These are phyloP conservation scores for Drosophila incognita DNA, from an alignment of 2,888 invertebrate genomes.

Conservation along the genomic window DNA sequence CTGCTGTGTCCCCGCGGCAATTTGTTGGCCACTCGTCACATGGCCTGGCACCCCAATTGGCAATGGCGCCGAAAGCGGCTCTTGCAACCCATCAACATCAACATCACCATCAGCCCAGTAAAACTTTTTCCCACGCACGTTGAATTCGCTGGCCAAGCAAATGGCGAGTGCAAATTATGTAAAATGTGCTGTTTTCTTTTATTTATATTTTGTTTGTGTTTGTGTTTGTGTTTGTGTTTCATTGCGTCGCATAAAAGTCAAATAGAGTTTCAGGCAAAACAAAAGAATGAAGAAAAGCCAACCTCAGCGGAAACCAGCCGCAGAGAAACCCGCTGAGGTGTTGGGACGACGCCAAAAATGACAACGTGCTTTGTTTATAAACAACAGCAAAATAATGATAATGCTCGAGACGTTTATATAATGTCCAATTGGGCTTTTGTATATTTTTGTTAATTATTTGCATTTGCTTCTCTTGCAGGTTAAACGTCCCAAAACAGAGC, in stretches of 20 bases:
- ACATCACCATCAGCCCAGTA: constrained; percentile 24
- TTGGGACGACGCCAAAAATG: constrained; percentile 33
- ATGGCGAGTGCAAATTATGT: constrained; percentile 68
- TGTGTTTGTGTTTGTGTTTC: constrained; percentile 20
- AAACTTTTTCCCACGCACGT: constrained; percentile 73
- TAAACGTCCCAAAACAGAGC: constrained; percentile 89
- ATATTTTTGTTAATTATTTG: constrained; percentile 17
- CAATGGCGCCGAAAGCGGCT: constrained; percentile 54
- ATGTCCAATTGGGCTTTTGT: constrained; percentile 3
- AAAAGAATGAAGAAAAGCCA: constrained; percentile 7
- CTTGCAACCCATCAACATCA: constrained; percentile 38
- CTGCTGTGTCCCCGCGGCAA: constrained; percentile 55
- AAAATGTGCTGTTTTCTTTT: constrained; percentile 66
- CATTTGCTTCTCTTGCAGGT: constrained; percentile 86
- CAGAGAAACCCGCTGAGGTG: constrained; percentile 48
- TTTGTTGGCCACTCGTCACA: constrained; percentile 55
- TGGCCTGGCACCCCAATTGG: constrained; percentile 37
- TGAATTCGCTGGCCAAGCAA: constrained; percentile 53
- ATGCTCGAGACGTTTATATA: constrained; percentile 29
- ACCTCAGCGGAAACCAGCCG: constrained; percentile 45
- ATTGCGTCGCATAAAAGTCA: constrained; percentile 44
- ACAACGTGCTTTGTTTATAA: constrained; percentile 65
- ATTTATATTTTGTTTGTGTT: constrained; percentile 31
- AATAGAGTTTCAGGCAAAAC: constrained; percentile 30
- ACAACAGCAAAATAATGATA: constrained; percentile 41